Evolutionary conservation across 2,113 vertebrate genomes (phyloP).

Genomic region (Charadrius vociferus): DNA sequence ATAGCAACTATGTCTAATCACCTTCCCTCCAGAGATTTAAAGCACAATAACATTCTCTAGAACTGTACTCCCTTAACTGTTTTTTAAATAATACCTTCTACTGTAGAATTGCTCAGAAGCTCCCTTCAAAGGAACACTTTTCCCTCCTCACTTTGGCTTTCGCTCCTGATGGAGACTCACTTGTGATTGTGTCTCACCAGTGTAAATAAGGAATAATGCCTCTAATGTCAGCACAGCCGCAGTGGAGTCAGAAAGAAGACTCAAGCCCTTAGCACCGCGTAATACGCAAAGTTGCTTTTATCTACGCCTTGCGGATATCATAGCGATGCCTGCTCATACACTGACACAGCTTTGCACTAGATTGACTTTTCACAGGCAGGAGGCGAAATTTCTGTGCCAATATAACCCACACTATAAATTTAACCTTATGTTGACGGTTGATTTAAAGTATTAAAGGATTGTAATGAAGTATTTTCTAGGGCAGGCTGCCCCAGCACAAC

Average conservation of each 20-base stretch:
- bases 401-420: not conserved
- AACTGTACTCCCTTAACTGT: not conserved
- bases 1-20: slow-evolving; percentile 38
- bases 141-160: not conserved
- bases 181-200: not conserved
- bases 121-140: not conserved
- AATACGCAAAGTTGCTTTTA: not conserved
- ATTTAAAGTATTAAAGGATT: not conserved
- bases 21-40: slow-evolving; percentile 59
- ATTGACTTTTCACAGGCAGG: not conserved
- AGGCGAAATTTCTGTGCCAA: not conserved
- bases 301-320: not conserved
- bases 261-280: not conserved
- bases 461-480: not conserved
- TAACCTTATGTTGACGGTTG: not conserved
- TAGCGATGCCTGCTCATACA: not conserved
- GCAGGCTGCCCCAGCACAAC: not conserved
- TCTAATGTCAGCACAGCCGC: not conserved
- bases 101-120: not conserved
- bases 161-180: not conserved
- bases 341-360: not conserved
- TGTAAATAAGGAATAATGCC: not conserved
- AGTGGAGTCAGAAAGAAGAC: not conserved
- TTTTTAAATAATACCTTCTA: slow-evolving; percentile 2
- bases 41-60: slow-evolving; percentile 11